Percentiles rank a stretch among this genome's conserved stretches.
phyloP scores from a whole-genome alignment of 2,888 invertebrate genomes.

The Siphonodentalium dalli region DNA sequence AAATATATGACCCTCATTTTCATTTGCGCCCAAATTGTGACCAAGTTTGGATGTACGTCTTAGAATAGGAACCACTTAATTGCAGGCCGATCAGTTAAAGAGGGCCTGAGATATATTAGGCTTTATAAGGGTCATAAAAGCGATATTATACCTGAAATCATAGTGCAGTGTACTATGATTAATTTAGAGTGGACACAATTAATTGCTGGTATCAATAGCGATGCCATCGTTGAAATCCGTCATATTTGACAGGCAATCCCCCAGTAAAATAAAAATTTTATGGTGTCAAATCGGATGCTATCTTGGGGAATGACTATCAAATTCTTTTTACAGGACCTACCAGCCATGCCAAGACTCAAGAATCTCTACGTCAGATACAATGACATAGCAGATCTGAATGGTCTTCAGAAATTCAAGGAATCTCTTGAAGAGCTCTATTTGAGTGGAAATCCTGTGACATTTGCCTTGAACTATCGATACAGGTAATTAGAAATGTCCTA shows the following conservation, averaged over 20 bases:
- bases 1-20: no score
- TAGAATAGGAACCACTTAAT: no score
- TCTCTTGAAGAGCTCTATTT: conserved; percentile 44
- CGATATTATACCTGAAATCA: no score
- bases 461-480: conserved; percentile 50
- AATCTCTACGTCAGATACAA: conserved; percentile 41
- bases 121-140: no score
- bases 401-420: conserved; percentile 33
- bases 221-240: no score
- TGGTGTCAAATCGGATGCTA: not conserved
- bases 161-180: no score
- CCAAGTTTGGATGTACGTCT: no score
- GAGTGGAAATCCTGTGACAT: conserved; percentile 51
- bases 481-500: conserved; percentile 44
- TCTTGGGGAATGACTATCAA: not conserved
- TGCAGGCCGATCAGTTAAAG: no score
- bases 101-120: no score
- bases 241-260: not conserved
- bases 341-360: conserved; percentile 37
- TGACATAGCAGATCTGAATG: conserved; percentile 36
- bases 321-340: conserved; percentile 42
- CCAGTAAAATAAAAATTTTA: not conserved
- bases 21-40: no score
- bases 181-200: no score
- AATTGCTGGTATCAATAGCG: no score